These are phyloP conservation scores for Ameiurus melas DNA, from an alignment of 2,113 vertebrate genomes.

Conservation along the genomic window DNA sequence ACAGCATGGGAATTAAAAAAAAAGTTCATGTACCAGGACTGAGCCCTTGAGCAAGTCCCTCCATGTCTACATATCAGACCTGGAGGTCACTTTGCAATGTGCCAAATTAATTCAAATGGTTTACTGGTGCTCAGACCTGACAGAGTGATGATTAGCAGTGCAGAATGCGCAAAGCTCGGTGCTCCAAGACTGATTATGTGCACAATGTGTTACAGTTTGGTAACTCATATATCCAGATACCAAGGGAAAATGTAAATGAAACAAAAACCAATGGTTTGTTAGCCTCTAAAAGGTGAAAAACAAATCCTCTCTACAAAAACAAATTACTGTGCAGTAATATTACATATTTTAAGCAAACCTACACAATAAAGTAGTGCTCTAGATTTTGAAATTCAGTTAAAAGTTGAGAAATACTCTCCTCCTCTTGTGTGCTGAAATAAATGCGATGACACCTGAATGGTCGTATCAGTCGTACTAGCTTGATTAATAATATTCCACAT, in stretches of 20 bases:
- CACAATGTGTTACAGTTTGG: not conserved
- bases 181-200: too few species aligned
- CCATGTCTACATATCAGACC: not conserved
- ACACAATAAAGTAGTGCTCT: not conserved
- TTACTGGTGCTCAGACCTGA: not conserved
- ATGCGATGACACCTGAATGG: not conserved
- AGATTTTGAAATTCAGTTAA: not conserved
- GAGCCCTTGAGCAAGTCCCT: not conserved
- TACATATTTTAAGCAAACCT: not conserved
- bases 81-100: not conserved
- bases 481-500: constrained; percentile 2
- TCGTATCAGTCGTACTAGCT: not conserved
- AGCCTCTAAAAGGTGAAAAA: not conserved
- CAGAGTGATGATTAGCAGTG: not conserved
- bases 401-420: not conserved
- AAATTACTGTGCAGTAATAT: not conserved
- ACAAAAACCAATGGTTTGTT: not conserved
- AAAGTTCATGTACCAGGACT: not conserved
- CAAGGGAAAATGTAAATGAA: not conserved
- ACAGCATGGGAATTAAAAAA: not conserved
- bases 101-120: not conserved
- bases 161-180: not conserved
- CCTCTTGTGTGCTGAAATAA: not conserved
- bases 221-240: not conserved
- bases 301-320: not conserved